These are phyloP conservation scores for Mungos mungo DNA, from an alignment of 2,113 vertebrate genomes.

Conservation along the genomic window DNA sequence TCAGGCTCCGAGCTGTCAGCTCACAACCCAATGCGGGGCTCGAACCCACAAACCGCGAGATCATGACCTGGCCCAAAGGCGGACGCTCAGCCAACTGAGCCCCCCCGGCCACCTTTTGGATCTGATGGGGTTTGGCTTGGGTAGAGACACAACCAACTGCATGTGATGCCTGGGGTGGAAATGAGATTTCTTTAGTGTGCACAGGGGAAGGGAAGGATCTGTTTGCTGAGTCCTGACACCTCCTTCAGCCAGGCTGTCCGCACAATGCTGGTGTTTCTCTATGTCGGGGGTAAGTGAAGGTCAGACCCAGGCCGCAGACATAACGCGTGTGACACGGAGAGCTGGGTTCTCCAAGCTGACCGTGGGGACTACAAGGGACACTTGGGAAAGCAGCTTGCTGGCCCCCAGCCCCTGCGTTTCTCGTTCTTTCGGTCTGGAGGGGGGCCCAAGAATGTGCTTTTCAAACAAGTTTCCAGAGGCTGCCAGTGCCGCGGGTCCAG, in stretches of 20 bases:
- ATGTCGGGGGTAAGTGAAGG: not conserved
- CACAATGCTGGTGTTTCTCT: not conserved
- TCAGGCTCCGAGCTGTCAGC: too few relatives aligned
- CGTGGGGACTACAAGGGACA: fast-evolving
- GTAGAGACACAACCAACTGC: not conserved
- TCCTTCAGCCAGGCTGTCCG: not conserved
- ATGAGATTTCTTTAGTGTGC: not conserved
- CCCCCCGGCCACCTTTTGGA: not conserved
- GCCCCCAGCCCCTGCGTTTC: not conserved
- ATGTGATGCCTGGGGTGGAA: not conserved
- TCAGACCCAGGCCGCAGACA: not conserved
- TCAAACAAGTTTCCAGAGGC: not conserved
- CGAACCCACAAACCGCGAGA: too few relatives aligned
- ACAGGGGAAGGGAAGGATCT: not conserved
- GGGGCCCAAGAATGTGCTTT: not conserved
- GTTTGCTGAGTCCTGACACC: not conserved
- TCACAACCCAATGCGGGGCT: too few relatives aligned
- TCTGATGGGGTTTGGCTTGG: not conserved
- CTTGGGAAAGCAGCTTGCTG: not conserved
- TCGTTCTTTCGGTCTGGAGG: not conserved
- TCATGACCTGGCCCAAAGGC: too few relatives aligned
- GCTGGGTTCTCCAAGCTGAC: not conserved
- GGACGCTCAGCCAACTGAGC: too few relatives aligned
- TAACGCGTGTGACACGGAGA: fast-evolving
- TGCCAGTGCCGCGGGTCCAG: not conserved